Evolutionary conservation across 2,797 vertebrate genomes (phyloP), one percentile per base, ranked within the genome.

Genomic region (Catharus ustulatus): DNA sequence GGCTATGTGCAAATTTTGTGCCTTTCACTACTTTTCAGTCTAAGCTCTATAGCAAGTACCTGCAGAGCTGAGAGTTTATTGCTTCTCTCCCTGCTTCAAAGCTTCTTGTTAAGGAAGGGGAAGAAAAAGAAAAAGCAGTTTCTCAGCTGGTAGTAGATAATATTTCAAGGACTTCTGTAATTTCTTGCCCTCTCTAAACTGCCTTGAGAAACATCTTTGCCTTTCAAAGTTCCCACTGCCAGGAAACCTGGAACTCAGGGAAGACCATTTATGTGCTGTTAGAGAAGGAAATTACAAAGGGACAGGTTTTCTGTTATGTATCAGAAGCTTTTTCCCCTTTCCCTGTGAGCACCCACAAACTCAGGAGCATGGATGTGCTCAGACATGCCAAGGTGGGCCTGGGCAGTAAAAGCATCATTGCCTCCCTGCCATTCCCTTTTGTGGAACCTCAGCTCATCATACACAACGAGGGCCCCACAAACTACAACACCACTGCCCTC

Each of bases 1-100:
- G 73, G 79, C 48, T 78, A 72, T 40, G 89, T 85, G 82, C 76
- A 85, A 84, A 90, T 94, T 90, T 54, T 78, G 55, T 72, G 63
- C 49, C 73, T 85, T 91, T 78, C 66, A 36, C n/a, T 54, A 36
- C 40, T 75, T 93, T 74, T 49, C 62, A 54, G 19, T 78, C 58
- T 75, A 79, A 91, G 72, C 24, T 57, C 54, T 84, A 15, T 16
- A 75, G 27, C 20, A 46, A 51, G n/a, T 61, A 91, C 23, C 30
- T 84, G 26, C 66, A 90, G 73, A 93, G 62, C 20, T 3, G 2
- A 66, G 63, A 74, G 40, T 43, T 54, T 74, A 66, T 40, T 77
- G 29, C 34, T 79, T 80, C 61, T 62, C 49, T 85, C 36, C 42
- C 18, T 22, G 24, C 16, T 51, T 58, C 42, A 57, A 76, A 73